Evolutionary conservation across 2,113 vertebrate genomes (phyloP).

Genomic region (Myotis brandtii): DNA sequence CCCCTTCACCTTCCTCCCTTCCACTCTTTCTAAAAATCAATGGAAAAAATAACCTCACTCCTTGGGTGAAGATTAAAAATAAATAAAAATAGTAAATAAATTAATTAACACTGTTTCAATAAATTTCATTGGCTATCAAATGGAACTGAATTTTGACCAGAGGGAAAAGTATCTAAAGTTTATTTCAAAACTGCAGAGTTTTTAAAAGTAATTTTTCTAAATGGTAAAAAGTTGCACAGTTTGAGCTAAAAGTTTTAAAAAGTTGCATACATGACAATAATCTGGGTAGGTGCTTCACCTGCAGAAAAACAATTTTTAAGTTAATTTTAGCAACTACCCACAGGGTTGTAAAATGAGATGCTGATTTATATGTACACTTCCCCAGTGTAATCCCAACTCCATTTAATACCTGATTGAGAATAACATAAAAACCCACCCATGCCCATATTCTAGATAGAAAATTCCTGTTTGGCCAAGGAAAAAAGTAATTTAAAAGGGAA

Average conservation of each 20-base stretch:
- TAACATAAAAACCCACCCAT: background rate
- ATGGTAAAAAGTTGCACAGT: background rate
- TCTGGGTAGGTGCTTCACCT: background rate
- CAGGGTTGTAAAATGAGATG: background rate
- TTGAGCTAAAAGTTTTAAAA: background rate
- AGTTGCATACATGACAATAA: background rate
- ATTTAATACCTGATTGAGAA: background rate
- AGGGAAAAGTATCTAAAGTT: background rate
- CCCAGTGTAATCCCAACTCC: background rate
- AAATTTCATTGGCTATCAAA: background rate
- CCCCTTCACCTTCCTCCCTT: too few relatives aligned
- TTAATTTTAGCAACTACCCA: slow-evolving; percentile 12
- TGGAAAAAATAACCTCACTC: too few relatives aligned
- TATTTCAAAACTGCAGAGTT: background rate
- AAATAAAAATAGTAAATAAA: too few relatives aligned
- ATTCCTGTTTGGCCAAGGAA: background rate
- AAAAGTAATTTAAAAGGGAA: background rate
- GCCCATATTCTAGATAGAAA: background rate
- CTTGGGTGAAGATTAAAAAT: too few relatives aligned
- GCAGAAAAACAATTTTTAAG: background rate
- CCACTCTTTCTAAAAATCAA: too few relatives aligned
- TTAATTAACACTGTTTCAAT: background rate
- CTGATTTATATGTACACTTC: background rate
- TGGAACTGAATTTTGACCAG: background rate
- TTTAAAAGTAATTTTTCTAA: slow-evolving; percentile 33